Percentiles rank a stretch among this genome's conserved stretches.
Conservation (phyloP, 2,113 vertebrate species). For the Papio anubis region DNA sequence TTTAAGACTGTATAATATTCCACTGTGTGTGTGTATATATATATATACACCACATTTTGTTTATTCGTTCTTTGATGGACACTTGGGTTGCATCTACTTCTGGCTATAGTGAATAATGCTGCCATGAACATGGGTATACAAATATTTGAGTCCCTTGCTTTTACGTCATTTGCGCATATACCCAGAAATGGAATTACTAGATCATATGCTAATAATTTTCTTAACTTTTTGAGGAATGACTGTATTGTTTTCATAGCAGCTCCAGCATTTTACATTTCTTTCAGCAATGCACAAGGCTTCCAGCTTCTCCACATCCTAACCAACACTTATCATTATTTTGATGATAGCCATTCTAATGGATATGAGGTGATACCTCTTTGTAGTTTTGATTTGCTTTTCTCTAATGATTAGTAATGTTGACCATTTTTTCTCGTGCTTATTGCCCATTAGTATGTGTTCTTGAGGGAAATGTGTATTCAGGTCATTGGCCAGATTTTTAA, state of each 20-base stretch:
- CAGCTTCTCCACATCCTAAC: neutral
- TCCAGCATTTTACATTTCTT: neutral
- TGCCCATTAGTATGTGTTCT: neutral
- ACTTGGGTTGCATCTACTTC: neutral
- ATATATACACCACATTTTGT: neutral
- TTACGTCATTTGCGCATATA: neutral
- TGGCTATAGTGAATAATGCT: neutral
- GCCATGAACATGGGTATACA: neutral
- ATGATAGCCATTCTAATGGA: neutral
- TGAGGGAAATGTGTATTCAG: slow-evolving; percentile 30
- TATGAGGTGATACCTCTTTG: neutral
- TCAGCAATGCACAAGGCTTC: neutral
- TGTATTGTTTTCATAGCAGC: neutral
- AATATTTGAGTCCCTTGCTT: neutral
- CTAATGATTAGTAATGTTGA: neutral
- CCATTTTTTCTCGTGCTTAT: neutral
- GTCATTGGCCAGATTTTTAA: slow-evolving; percentile 19
- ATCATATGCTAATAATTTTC: neutral
- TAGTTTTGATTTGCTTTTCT: neutral
- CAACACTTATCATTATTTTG: neutral
- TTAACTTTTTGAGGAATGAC: neutral
- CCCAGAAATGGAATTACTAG: neutral
- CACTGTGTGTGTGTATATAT: neutral
- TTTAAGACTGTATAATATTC: neutral
- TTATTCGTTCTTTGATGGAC: neutral